These are phyloP conservation scores for Candidula unifasciata DNA, from an alignment of 2,888 invertebrate species.

Conservation along the genomic window DNA sequence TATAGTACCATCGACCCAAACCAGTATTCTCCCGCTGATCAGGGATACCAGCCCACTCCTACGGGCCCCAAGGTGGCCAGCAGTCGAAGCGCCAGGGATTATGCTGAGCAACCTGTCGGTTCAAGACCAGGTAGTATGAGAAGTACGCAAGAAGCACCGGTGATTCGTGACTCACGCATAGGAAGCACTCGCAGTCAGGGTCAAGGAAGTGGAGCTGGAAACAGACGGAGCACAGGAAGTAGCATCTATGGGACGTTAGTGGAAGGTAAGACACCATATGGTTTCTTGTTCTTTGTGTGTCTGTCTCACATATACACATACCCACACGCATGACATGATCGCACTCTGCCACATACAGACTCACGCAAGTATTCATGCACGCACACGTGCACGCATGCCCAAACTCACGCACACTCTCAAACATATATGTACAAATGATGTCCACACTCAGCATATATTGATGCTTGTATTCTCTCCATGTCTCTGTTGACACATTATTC, in stretches of 20 bases:
- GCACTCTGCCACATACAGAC: no score
- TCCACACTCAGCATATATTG: no score
- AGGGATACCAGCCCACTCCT: constrained; percentile 26
- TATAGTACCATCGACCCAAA: background rate
- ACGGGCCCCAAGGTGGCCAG: background rate
- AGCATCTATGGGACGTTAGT: constrained; percentile 54
- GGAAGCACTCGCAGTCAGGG: constrained; percentile 23
- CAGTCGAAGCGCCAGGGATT: constrained; percentile 3
- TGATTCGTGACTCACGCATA: background rate
- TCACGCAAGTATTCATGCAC: no score
- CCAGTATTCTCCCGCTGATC: constrained; percentile 21
- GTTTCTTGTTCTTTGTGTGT: no score
- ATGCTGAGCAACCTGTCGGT: constrained; percentile 12
- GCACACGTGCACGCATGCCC: no score
- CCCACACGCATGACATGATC: no score
- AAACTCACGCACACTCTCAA: no score
- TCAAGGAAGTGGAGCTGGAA: constrained; percentile 29
- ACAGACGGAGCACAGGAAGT: constrained; percentile 56
- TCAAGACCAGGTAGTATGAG: constrained; percentile 30
- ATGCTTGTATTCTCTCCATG: no score
- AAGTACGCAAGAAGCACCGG: background rate
- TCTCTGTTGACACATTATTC: no score
- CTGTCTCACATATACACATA: no score
- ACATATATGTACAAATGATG: no score
- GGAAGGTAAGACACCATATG: constrained; percentile 14